Evolutionary conservation across 2,888 invertebrate species (phyloP), one percentile per base, ranked within the genome.

Genomic region (Drosophila putrida): DNA sequence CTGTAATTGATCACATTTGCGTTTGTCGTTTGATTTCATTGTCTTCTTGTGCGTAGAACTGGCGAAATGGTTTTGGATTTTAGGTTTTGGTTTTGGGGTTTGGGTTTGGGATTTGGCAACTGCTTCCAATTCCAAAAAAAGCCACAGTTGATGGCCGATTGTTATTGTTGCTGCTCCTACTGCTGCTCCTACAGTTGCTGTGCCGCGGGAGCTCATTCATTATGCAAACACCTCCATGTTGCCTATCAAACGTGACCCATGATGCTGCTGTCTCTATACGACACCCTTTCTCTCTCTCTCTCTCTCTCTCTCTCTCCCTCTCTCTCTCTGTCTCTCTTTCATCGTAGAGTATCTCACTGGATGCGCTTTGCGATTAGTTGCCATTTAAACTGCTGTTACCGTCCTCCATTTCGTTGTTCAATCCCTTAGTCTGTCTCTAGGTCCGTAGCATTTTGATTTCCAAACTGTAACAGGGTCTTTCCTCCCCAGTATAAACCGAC

Each of bases 331-430:
- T 4, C 11, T 20, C 46, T 20, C 20, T 20, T 20, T 2, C 20
- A 31, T 31, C 3, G 8, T 31, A 6, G 1, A 31, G 8, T 20
- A 20, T 27, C 20, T 15, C 41, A 20, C 15, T 4, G 39, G 43
- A 20, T 73, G 59, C 66, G 69, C 71, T 84, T 78, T 81, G 76
- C 82, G 89, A 86, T 86, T 86, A 86, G 86, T 87, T 87, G 87
- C 84, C 89, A 82, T 87, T 89, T 89, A 87, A 86, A 78, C 82
- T 78, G 80, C 74, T 88, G 78, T 88, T 82, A 75, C 73, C 75
- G 63, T 58, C 58, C 41, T 39, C 33, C 33, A 36, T 57, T 25
- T 36, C 38, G 28, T 11, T 13, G 13, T n/a, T 25, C 35, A 10
- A 31, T 50, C n/a, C 39, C 54, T 44, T 13, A n/a, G 63, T 59